phyloP scores from a whole-genome alignment of 2,797 vertebrate genomes.

The Melanotaenia parkinsoni region DNA sequence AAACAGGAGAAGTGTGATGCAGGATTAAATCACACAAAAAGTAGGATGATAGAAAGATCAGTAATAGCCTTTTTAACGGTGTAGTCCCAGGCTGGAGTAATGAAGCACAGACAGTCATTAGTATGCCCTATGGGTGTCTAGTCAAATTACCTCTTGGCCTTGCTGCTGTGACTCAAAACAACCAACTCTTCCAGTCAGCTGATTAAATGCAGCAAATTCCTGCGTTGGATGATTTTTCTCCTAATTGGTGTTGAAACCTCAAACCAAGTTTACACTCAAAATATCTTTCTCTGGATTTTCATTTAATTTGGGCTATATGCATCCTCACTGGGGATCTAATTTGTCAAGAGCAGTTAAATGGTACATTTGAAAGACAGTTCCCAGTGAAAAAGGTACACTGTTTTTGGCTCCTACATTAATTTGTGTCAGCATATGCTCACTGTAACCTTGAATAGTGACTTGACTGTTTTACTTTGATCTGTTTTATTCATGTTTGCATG shows the following conservation, averaged over 20 bases:
- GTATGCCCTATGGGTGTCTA: conserved; percentile 67
- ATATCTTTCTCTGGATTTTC: conserved; percentile 43
- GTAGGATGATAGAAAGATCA: conserved; percentile 51
- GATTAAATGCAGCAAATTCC: conserved; percentile 68
- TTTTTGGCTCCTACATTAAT: conserved; percentile 36
- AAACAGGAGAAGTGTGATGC: conserved; percentile 37
- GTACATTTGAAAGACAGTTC: conserved; percentile 37
- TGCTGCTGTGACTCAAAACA: conserved; percentile 61
- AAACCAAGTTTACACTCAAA: conserved; percentile 47
- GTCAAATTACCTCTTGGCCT: conserved; percentile 75
- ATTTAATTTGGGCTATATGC: conserved; percentile 37
- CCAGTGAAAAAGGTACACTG: conserved; percentile 35
- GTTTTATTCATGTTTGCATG: conserved; percentile 47
- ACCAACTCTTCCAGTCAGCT: conserved; percentile 67
- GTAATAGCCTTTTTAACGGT: conserved; percentile 52
- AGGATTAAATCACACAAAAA: conserved; percentile 38
- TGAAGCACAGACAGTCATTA: conserved; percentile 68
- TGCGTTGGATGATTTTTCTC: conserved; percentile 37
- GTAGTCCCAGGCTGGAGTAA: conserved; percentile 49
- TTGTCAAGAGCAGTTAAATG: conserved; percentile 38
- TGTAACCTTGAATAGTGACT: conserved; percentile 37
- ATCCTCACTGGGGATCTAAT: conserved; percentile 44
- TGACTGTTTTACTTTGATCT: conserved; percentile 48
- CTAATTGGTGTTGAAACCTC: conserved; percentile 65
- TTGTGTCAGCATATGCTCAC: conserved; percentile 36